These are phyloP conservation scores for Chlorocebus sabaeus DNA, from an alignment of 2,113 vertebrate genomes.

Conservation along the genomic window DNA sequence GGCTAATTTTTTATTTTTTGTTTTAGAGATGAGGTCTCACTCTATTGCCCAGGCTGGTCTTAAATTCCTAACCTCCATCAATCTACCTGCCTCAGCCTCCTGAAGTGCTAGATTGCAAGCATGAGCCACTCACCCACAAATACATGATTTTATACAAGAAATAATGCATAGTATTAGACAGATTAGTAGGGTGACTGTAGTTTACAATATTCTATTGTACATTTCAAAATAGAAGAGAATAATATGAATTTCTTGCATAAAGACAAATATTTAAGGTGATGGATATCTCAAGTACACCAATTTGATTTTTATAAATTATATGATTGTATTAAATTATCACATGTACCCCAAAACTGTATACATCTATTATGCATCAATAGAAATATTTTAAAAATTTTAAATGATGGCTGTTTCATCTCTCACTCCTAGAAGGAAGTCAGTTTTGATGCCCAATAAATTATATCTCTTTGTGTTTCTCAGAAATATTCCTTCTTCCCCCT, in stretches of 20 bases:
- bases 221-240: neutral
- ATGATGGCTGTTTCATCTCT: neutral
- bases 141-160: neutral
- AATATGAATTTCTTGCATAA: neutral
- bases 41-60: too few species aligned
- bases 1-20: too few species aligned
- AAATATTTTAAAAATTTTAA: neutral
- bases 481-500: neutral
- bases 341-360: neutral
- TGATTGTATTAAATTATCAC: neutral
- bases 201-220: neutral
- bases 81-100: too few species aligned
- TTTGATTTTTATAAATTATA: neutral
- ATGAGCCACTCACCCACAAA: too few species aligned
- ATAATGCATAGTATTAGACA: neutral
- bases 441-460: neutral
- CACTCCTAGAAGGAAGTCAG: neutral
- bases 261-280: neutral
- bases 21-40: too few species aligned
- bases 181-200: neutral
- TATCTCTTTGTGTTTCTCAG: neutral
- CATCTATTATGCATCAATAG: neutral
- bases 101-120: too few species aligned
- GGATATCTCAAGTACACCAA: neutral
- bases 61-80: too few species aligned